Conservation (phyloP, 2,113 vertebrate genomes). For the Charina bottae region DNA sequence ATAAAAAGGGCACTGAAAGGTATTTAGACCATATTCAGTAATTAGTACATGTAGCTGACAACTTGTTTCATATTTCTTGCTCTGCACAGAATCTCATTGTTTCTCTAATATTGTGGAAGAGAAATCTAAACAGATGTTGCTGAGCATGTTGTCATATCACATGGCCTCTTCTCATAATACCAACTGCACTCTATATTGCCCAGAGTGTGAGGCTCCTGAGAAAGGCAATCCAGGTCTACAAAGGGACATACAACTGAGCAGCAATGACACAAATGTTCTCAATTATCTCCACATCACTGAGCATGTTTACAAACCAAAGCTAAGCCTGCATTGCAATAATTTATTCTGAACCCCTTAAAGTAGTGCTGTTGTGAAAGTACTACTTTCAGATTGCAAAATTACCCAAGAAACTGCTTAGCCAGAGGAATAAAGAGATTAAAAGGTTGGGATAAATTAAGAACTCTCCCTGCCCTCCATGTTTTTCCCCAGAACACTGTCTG, state of each 20-base stretch:
- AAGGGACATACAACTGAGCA: constrained; percentile 29
- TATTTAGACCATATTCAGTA: not conserved
- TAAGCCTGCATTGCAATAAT: not conserved
- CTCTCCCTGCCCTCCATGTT: no score
- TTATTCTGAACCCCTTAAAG: constrained; percentile 11
- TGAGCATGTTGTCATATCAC: constrained; percentile 43
- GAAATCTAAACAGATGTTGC: constrained; percentile 55
- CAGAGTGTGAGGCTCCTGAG: constrained; percentile 34
- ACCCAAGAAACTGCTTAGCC: not conserved
- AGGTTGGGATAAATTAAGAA: no score
- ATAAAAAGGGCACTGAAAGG: not conserved
- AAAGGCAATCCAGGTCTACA: constrained; percentile 14
- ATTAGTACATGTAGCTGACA: not conserved
- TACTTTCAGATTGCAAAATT: not conserved
- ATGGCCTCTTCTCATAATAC: constrained; percentile 40
- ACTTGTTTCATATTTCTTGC: not conserved
- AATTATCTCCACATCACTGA: not conserved
- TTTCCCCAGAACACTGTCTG: no score
- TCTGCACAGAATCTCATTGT: not conserved
- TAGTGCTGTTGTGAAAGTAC: not conserved
- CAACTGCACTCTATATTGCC: not conserved
- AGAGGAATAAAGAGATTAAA: not conserved
- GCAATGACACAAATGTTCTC: constrained; percentile 16
- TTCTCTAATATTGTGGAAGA: constrained; percentile 33
- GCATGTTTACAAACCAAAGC: constrained; percentile 9